These are phyloP conservation scores for Halcyon smyrnensis DNA, from an alignment of 2,797 vertebrate genomes.

Conservation along the genomic window DNA sequence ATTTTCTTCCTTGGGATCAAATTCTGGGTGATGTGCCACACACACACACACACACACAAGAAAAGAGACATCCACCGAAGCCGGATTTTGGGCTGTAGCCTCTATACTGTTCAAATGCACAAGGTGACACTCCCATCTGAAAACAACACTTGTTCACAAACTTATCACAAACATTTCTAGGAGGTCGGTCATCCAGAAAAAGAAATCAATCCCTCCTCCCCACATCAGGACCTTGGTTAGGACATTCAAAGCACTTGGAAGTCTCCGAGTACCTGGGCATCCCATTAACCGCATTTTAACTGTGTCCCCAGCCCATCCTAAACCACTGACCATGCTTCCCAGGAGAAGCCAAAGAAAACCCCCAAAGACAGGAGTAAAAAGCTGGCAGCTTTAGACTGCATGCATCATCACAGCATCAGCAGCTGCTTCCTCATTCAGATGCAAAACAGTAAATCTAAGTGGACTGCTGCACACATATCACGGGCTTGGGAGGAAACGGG, in stretches of 20 bases:
- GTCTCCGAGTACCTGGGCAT: not conserved
- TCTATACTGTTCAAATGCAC: not conserved
- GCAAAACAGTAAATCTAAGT: conserved; percentile 67
- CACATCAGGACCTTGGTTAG: not conserved
- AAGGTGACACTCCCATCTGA: not conserved
- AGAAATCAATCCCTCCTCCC: not conserved
- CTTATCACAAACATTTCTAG: not conserved
- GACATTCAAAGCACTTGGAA: not conserved
- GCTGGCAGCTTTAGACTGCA: conserved; percentile 38
- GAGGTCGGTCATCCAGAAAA: not conserved
- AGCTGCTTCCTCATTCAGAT: conserved; percentile 60
- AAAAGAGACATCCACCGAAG: not conserved
- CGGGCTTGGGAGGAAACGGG: conserved; percentile 1
- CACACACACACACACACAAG: not conserved
- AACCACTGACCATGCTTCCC: not conserved
- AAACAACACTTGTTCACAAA: not conserved
- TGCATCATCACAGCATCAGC: conserved; percentile 49
- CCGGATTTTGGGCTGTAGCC: not conserved
- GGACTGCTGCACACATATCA: conserved; percentile 26
- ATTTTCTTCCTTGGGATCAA: not conserved
- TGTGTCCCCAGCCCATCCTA: not conserved
- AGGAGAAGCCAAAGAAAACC: conserved; percentile 2
- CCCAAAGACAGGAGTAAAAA: not conserved
- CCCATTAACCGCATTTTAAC: not conserved
- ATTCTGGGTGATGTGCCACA: not conserved